Evolutionary conservation across 2,797 vertebrate genomes (phyloP), one percentile per base, ranked within the genome.

Genomic region (Loriculus beryllinus): DNA sequence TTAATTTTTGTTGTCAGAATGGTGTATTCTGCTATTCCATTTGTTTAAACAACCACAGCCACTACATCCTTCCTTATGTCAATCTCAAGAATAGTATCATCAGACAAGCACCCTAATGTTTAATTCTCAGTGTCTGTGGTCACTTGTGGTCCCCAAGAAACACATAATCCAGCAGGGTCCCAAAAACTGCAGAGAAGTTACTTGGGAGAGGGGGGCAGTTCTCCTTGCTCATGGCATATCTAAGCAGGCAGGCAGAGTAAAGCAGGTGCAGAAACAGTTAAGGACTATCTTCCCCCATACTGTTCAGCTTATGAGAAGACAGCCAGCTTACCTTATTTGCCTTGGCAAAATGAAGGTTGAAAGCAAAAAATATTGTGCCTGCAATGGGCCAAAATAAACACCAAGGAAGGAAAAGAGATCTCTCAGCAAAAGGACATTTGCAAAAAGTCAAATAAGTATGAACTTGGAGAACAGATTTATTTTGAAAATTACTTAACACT

Each of bases 311-410:
- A 52, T 14, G n/a, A 89, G 69, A 14, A 77, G 76, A 39, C 48
- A 91, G 69, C 15, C 60, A 68, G 87, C 65, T 78, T 83, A 49
- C 62, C n/a, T 85, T 90, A 82, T 86, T 90, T 94, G 82, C 68
- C 79, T 82, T 91, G 79, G 94, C 91, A 94, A 93, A 94, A 64
- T 3, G 10, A 82, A 91, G 43, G 71, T 60, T 77, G 60, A 77
- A 93, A 96, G 60, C 42, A 48, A 92, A 93, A 75, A 91, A 74
- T 13, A 70, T 49, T 52, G 45, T 79, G 71, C 79, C 86, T 91
- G 79, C 85, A 91, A 67, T 3, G 82, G 13, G 87, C 92, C 91
- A 95, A 94, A 94, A 85, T 37, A 93, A 95, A 93, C n/a, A 93
- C 10, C 60, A 60, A 67, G 16, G 56, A 82, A 33, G 28, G 81